Evolutionary conservation across 2,113 vertebrate genomes (phyloP), one percentile per base, ranked within the genome.

Genomic region (Gasterosteus nipponicus): DNA sequence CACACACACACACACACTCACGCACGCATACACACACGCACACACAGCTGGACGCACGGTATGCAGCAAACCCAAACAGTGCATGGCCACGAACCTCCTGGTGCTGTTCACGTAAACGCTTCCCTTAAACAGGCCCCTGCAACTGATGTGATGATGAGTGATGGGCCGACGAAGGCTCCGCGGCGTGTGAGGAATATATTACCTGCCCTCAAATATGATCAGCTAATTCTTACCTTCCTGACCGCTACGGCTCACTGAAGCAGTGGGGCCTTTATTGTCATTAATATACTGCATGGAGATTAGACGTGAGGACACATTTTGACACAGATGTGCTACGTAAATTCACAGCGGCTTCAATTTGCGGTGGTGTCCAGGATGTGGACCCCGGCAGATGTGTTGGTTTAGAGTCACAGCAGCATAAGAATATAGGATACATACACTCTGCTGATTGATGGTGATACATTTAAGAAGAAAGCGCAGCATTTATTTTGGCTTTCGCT

Each of bases 11-110:
- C 71, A 46, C 11, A 35, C 15, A 57, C 65, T n/a, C n/a, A n/a
- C 49, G 51, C 73, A 83, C 73, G 63, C 75, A 42, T 12, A 31
- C 19, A 18, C 63, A 74, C 69, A 86, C 63, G 35, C 18, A 18
- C 2, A 7, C 58, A 41, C 42, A 79, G 54, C 69, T 77, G 76
- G 72, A 67, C 14, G 42, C 51, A 51, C 9, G 65, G 62, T 62
- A 42, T 39, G 29, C 51, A 62, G 49, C 33, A 26, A 29, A 31
- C 41, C 18, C 22, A 26, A 46, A 38, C 44, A 56, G 47, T 22
- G 22, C 22, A 38, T 44, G 10, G 15, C 59, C 12, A 63, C 16
- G 35, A 41, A 22, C 62, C 51, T 49, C 39, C 41, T 35, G 39
- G 42, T 59, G 35, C 57, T 14, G 64, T 57, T 10, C 22, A 65